Evolutionary conservation across 1,140 invertebrate genomes (phyloP), one percentile per base, ranked within the genome.

Genomic region (Teleopsis dalmanni): DNA sequence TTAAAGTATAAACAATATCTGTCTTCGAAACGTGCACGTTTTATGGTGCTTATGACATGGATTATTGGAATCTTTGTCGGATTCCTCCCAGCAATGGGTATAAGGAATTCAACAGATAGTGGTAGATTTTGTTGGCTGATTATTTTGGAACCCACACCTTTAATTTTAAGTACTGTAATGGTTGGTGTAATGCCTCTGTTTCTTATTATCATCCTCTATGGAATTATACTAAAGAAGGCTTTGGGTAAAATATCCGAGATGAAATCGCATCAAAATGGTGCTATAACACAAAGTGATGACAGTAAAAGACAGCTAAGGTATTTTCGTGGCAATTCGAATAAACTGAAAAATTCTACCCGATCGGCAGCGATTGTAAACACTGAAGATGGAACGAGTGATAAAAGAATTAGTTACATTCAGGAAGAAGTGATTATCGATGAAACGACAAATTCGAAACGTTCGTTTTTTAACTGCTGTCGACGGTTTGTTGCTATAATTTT

Each of bases 1-100:
- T 53, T 79, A 2, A 74, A 78, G 51, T 78, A 80, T 51, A 70
- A 75, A 49, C 67, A 70, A 47, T 78, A 73, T 73, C 71, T 78
- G 23, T 76, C 71, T 52, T 73, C 75, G 1, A 72, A 59, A 2
- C 69, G 73, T 59, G 76, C 76, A 3, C 65, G 75, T 40, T 63
- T 73, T 16, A 65, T 74, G 23, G 77, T 79, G 21, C 22, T 70
- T 3, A 53, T 70, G 18, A 73, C 76, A 22, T 80, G 78, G 77
- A 56, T 77, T 34, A 65, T 50, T 3, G 48, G 26, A 5, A 11
- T n/a, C 3, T 60, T 72, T 29, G 61, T 79, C 27, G 77, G 76
- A 50, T 79, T 76, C 53, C 52, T 79, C 36, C 78, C 78, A 4
- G 58, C 65, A 13, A 75, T 74, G 44, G 76, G 77, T 22, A 77